Conservation (phyloP, 2,797 vertebrate species). For the Hapalemur alaotrensis region DNA sequence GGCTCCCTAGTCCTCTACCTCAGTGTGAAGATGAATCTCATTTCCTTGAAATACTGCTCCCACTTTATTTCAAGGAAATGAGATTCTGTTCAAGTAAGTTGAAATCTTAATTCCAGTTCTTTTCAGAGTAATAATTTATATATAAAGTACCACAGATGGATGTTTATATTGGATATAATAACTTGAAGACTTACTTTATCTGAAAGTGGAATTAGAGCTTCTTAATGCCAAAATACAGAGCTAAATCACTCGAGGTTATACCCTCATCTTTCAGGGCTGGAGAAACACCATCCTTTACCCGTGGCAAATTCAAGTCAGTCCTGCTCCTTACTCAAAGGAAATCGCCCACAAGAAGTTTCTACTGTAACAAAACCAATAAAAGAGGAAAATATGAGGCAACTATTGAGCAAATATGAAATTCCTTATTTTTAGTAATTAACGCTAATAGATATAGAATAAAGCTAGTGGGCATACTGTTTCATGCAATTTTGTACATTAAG, state of each 20-base stretch:
- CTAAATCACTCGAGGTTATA: constrained; percentile 39
- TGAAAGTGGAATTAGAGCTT: constrained; percentile 73
- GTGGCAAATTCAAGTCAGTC: not conserved
- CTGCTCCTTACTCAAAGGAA: not conserved
- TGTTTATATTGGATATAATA: constrained; percentile 75
- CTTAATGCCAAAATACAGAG: constrained; percentile 32
- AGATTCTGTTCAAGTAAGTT: constrained; percentile 62
- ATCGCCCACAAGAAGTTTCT: not conserved
- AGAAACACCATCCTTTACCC: not conserved
- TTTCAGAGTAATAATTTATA: constrained; percentile 79
- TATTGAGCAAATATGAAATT: not conserved
- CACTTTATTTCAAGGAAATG: constrained; percentile 71
- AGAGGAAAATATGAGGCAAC: not conserved
- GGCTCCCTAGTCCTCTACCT: not conserved
- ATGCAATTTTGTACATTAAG: not conserved
- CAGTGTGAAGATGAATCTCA: constrained; percentile 50
- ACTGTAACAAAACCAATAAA: not conserved
- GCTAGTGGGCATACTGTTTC: not conserved
- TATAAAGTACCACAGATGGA: constrained; percentile 60
- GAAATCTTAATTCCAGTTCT: constrained; percentile 71
- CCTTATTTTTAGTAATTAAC: not conserved
- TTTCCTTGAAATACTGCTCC: constrained; percentile 72
- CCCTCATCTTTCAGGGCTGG: not conserved
- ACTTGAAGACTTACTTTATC: constrained; percentile 65
- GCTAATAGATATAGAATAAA: not conserved